Percentiles rank a stretch among this genome's conserved stretches.
phyloP scores from a whole-genome alignment of 2,113 vertebrate species.

The Emydura subglobosa region DNA sequence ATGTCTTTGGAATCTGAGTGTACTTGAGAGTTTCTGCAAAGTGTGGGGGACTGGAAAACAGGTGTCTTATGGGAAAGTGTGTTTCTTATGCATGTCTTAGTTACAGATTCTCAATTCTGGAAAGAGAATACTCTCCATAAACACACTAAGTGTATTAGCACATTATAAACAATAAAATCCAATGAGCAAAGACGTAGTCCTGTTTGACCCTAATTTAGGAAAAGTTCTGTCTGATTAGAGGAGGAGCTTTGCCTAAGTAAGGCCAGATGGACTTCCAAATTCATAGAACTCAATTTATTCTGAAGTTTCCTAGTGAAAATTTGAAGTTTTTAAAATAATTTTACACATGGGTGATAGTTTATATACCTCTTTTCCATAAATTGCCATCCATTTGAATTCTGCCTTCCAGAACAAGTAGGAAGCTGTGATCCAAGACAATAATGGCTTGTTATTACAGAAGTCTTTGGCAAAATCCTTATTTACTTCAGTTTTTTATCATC shows the following conservation, averaged over 20 bases:
- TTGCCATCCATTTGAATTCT: not conserved
- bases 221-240: not conserved
- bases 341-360: not conserved
- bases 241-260: not conserved
- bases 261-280: not conserved
- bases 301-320: not conserved
- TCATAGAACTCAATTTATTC: not conserved
- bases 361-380: not conserved
- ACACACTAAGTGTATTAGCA: rapidly evolving
- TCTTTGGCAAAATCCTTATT: not conserved
- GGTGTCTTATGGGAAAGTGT: too few species aligned
- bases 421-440: not conserved
- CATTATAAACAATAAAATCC: not conserved
- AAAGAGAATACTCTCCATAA: not conserved
- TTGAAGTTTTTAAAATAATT: not conserved
- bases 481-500: not conserved
- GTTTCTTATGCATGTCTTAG: not conserved
- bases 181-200: not conserved
- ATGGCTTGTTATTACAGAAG: not conserved
- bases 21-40: not conserved
- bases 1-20: not conserved
- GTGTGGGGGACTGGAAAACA: not conserved
- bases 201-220: not conserved
- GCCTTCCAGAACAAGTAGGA: not conserved
- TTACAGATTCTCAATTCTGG: not conserved